Conservation (phyloP, 1,140 invertebrate genomes). For the Brachionus koreanus region DNA sequence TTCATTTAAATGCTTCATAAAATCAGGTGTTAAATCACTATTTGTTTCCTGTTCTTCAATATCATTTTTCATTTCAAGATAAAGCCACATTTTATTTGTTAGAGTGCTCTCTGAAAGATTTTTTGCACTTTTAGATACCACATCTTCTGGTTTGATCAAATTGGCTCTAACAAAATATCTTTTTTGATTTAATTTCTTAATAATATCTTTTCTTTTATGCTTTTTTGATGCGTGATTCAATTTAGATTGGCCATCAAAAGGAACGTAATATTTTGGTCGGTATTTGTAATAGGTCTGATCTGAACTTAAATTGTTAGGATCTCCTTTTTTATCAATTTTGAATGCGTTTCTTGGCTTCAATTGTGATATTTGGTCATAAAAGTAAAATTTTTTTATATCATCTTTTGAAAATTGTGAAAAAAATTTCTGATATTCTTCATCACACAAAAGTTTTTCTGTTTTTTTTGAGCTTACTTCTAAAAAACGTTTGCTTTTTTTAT, state of each 20-base stretch:
- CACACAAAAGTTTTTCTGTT: neutral
- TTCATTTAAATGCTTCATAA: slow-evolving; percentile 21
- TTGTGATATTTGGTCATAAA: slow-evolving; percentile 6
- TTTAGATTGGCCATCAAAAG: neutral
- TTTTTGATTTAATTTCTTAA: slow-evolving; percentile 25
- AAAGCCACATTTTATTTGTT: slow-evolving; percentile 33
- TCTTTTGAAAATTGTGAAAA: slow-evolving; percentile 37
- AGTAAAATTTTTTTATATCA: slow-evolving; percentile 11
- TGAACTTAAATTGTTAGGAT: slow-evolving; percentile 15
- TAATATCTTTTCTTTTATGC: neutral
- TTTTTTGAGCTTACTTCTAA: neutral
- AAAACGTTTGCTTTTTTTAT: neutral
- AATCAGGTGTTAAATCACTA: neutral
- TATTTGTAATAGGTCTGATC: slow-evolving; percentile 21
- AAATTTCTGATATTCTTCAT: slow-evolving; percentile 1
- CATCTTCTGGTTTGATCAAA: neutral
- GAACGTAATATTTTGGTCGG: neutral
- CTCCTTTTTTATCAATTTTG: slow-evolving; percentile 29
- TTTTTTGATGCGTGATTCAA: neutral
- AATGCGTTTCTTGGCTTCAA: slow-evolving; percentile 1
- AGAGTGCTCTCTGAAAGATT: slow-evolving; percentile 1
- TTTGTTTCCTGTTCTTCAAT: neutral
- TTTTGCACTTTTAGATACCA: neutral
- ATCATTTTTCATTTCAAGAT: slow-evolving; percentile 36
- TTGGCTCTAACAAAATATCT: neutral